These are phyloP conservation scores for Schrankia costaestrigalis DNA, from an alignment of 2,888 invertebrate species.

Conservation along the genomic window DNA sequence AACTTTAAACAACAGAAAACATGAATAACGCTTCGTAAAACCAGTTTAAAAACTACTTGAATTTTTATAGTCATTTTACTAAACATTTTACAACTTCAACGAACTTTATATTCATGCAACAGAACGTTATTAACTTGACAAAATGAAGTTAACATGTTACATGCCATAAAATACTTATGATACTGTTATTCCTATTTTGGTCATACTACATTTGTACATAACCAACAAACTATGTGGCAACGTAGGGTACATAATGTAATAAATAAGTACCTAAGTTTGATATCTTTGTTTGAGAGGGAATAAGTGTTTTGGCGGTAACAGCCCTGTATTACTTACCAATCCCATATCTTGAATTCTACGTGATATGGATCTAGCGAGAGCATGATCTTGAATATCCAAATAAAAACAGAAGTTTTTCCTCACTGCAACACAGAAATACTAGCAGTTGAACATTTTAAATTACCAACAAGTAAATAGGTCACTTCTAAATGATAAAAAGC, in stretches of 20 bases:
- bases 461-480: conserved; percentile 28
- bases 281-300: conserved; percentile 8
- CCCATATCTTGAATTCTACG: conserved; percentile 86
- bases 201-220: conserved; percentile 37
- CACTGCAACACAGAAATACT: conserved; percentile 52
- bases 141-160: conserved; percentile 33
- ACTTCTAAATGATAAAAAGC: conserved; percentile 37
- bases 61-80: too few relatives aligned
- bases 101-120: conserved; percentile 19
- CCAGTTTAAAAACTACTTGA: too few relatives aligned
- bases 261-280: too few relatives aligned
- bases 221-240: conserved; percentile 44
- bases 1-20: too few relatives aligned
- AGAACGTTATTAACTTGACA: conserved; percentile 49
- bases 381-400: conserved; percentile 87
- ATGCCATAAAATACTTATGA: conserved; percentile 13
- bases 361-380: conserved; percentile 83
- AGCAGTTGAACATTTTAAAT: conserved; percentile 12
- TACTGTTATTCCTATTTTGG: conserved; percentile 32
- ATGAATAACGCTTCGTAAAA: too few relatives aligned
- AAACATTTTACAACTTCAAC: background rate
- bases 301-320: conserved; percentile 56
- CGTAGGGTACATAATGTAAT: too few relatives aligned
- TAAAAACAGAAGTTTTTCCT: conserved; percentile 86
- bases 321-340: conserved; percentile 78